Base-by-base conservation (phyloP, 2,888 invertebrate species). In the Xestoiulus laeticollis region DNA sequence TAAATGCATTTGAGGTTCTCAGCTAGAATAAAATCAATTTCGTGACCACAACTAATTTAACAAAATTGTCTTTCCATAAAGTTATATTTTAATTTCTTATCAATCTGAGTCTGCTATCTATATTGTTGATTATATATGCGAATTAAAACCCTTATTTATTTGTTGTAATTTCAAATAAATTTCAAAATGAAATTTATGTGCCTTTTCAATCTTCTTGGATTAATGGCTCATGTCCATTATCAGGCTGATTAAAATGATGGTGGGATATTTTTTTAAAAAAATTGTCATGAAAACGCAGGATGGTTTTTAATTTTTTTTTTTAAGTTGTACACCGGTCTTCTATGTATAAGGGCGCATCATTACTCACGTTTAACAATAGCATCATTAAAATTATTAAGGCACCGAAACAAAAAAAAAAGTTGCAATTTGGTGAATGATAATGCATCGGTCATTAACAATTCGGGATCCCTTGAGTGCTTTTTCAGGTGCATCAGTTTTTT, bases 291-390 rank as follows among this genome's bases (percentile, higher is more conserved):
- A 68, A 26, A n/a, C 12, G 68, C 68, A 68, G 3, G 5, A n/a
- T n/a, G 59, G 59, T 59, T 59, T 59, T 59, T 19, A n/a, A 59
- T 26, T 68, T 68, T 68, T 68, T 68, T 26, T 12, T 26, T 48
- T 26, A 26, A 22, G 0, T 6, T 68, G 10, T 26, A 68, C 12
- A 1, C 59, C 14, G 48, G 19, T 68, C 68, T 8, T 26, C 68
- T 68, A 26, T 10, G 10, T 26, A 26, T 68, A 68, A 68, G 26
- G 26, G 68, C 68, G 68, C 26, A 68, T 68, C 68, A 68, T 68
- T 68, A 26, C 68, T 68, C 68, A 68, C 68, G 68, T 68, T 68
- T 68, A 68, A 68, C 68, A 68, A 68, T 68, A 68, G 68, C 68
- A 26, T 68, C 68, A 68, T 68, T 68, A 68, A 68, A 68, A 68